These are phyloP conservation scores for Heloderma charlesbogerti DNA, from an alignment of 2,113 vertebrate genomes.

Conservation along the genomic window DNA sequence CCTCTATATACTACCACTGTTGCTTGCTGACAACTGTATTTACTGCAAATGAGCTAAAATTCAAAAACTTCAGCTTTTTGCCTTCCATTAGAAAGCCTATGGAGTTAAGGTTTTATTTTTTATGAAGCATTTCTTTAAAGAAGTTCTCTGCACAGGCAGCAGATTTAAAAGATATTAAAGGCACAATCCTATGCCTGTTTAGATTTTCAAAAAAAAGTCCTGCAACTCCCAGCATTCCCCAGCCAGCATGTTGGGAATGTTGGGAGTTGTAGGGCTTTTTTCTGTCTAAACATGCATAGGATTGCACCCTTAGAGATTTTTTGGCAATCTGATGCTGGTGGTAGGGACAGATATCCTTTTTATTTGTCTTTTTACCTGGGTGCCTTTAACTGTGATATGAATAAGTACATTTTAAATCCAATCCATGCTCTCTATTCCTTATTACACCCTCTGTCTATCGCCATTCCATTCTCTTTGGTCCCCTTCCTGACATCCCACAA, in stretches of 20 bases:
- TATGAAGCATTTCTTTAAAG: not conserved
- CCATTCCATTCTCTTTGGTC: not conserved
- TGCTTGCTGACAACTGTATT: not conserved
- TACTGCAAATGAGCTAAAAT: not conserved
- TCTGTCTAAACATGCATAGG: too few species aligned
- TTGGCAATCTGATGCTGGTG: not conserved
- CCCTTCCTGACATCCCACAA: not conserved
- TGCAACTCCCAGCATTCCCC: too few species aligned
- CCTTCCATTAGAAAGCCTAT: not conserved
- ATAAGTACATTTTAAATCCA: not conserved
- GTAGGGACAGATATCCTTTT: not conserved
- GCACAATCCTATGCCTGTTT: too few species aligned
- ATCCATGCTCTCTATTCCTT: too few species aligned
- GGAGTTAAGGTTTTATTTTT: not conserved
- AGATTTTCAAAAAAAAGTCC: too few species aligned
- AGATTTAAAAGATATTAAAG: not conserved
- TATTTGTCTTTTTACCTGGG: not conserved
- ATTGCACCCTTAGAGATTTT: accelerated
- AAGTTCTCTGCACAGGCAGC: not conserved
- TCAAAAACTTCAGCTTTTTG: not conserved
- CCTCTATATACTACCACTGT: not conserved
- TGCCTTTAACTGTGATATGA: not conserved
- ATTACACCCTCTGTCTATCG: not conserved
- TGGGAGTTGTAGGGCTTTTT: too few species aligned
- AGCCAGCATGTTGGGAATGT: too few species aligned